Percentiles rank a stretch among this genome's conserved stretches.
Conservation (phyloP, 1,140 invertebrate species). For the Plodia interpunctella region DNA sequence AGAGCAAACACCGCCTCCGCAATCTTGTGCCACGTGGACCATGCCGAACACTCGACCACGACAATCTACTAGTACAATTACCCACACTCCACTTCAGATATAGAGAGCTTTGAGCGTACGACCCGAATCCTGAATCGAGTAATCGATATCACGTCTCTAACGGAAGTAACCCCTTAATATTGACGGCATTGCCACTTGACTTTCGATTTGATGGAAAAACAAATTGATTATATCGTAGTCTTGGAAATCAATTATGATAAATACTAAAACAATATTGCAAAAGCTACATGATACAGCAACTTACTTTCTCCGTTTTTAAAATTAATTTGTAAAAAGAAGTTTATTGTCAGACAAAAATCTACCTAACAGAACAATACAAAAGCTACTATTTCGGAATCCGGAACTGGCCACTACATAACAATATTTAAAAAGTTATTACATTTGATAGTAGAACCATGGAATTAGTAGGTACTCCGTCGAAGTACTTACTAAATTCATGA, state of each 20-base stretch:
- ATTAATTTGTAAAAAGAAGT: too few relatives aligned
- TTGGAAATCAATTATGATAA: constrained; percentile 9
- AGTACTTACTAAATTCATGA: too few relatives aligned
- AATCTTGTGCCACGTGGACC: constrained; percentile 74
- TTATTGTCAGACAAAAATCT: too few relatives aligned
- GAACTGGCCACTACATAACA: too few relatives aligned
- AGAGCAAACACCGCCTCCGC: constrained; percentile 74
- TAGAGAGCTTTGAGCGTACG: constrained; percentile 17
- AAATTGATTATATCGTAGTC: too few relatives aligned
- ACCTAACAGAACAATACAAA: too few relatives aligned
- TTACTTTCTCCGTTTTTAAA: too few relatives aligned
- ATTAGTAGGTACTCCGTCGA: too few relatives aligned
- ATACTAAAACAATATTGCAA: constrained; percentile 4
- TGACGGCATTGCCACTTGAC: constrained; percentile 8
- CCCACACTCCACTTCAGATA: constrained; percentile 34
- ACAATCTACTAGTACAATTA: constrained; percentile 64
- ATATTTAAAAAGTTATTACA: too few relatives aligned
- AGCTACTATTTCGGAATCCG: too few relatives aligned
- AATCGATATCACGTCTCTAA: constrained; percentile 23
- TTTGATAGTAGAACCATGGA: too few relatives aligned
- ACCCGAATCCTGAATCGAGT: constrained; percentile 21
- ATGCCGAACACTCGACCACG: constrained; percentile 65
- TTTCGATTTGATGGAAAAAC: background rate
- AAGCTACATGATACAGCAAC: too few relatives aligned
- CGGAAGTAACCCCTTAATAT: constrained; percentile 18